Percentiles rank a stretch among this genome's conserved stretches.
Evolutionary conservation across 2,797 vertebrate species (phyloP).

Genomic region (Diplodus sargus): DNA sequence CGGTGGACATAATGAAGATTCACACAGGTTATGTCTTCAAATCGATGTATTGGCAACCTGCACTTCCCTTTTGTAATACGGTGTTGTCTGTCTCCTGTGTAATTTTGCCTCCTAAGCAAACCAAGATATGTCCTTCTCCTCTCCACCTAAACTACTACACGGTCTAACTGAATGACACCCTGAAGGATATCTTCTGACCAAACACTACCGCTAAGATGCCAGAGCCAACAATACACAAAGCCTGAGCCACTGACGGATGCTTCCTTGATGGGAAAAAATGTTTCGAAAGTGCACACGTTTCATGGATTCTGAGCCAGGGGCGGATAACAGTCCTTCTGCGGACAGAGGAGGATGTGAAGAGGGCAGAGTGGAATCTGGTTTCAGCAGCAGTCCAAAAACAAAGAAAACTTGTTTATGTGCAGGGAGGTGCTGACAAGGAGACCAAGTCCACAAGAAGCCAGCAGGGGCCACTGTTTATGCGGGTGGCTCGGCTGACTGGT

Average conservation of each 20-base stretch:
- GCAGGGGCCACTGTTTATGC: constrained; percentile 83
- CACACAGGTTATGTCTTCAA: constrained; percentile 71
- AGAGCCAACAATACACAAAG: constrained; percentile 47
- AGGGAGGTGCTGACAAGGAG: constrained; percentile 37
- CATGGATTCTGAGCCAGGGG: constrained; percentile 46
- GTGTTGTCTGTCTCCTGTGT: constrained; percentile 68
- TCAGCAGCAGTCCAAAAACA: constrained; percentile 30
- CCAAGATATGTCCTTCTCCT: constrained; percentile 65
- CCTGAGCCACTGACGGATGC: constrained; percentile 18
- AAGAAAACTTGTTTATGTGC: constrained; percentile 49
- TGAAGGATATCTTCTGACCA: constrained; percentile 72
- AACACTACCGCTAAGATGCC: constrained; percentile 59
- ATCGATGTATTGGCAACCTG: constrained; percentile 64
- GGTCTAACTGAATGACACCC: constrained; percentile 73
- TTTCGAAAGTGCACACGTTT: constrained; percentile 75
- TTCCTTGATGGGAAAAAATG: constrained; percentile 56
- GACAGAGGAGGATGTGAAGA: constrained; percentile 55
- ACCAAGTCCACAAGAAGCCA: constrained; percentile 64
- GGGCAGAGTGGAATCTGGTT: constrained; percentile 54
- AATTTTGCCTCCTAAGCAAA: constrained; percentile 74
- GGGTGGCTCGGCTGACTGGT: constrained; percentile 44
- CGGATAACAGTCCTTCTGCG: constrained; percentile 49
- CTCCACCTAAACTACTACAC: constrained; percentile 70
- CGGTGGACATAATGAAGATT: constrained; percentile 74
- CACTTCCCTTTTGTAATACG: constrained; percentile 68